A percentile compares a stretch with the other conserved stretches of the same genome.
Evolutionary conservation across 2,113 vertebrate species (phyloP).

Genomic region (Brienomyrus longianalis): DNA sequence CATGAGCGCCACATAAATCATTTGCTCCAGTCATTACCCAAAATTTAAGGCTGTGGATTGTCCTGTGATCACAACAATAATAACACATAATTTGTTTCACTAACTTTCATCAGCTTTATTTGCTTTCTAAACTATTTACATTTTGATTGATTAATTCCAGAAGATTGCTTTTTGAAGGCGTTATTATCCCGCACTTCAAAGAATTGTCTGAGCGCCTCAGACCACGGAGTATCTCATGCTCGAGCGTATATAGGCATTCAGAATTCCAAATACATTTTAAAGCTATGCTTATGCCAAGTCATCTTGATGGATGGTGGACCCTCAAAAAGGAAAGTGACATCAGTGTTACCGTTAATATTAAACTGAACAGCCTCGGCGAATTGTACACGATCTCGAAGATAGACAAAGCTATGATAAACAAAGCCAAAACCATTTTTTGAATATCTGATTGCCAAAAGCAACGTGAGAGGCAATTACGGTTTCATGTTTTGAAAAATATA

Average conservation of each 20-base stretch:
- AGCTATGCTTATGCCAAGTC: neutral
- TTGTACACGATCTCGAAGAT: neutral
- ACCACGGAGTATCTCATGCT: neutral
- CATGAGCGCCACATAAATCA: neutral
- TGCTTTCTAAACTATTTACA: slow-evolving; percentile 2
- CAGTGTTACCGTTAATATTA: neutral
- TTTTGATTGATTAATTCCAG: neutral
- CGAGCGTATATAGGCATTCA: neutral
- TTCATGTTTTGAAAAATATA: slow-evolving; percentile 8
- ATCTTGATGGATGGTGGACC: neutral
- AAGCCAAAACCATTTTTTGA: neutral
- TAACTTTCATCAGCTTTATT: slow-evolving; percentile 2
- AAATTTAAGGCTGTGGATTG: neutral
- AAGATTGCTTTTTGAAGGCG: slow-evolving; percentile 5
- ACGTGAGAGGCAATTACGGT: neutral
- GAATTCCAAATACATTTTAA: neutral
- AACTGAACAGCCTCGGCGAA: neutral
- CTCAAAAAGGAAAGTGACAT: neutral
- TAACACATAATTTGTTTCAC: neutral
- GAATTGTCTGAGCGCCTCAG: neutral
- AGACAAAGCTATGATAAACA: neutral
- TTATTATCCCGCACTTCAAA: slow-evolving; percentile 11
- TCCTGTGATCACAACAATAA: neutral
- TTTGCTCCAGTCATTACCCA: neutral
- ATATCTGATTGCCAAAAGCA: neutral